Evolutionary conservation across 23 tunicate species (phyloP).

Genomic region (Halocynthia roretzi): DNA sequence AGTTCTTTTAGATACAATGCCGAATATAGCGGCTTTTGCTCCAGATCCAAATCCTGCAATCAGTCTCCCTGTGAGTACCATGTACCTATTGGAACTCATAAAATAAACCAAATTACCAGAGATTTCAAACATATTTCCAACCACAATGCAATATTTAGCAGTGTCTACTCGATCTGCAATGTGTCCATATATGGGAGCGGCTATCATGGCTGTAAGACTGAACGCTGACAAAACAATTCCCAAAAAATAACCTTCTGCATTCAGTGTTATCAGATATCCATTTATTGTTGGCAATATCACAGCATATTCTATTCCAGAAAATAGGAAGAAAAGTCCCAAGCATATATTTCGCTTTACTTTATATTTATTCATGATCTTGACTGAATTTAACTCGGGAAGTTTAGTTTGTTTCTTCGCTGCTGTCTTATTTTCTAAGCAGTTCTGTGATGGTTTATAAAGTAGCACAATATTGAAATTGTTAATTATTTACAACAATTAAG

Average conservation of each 20-base stretch:
- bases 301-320: constrained; percentile 25
- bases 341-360: not conserved
- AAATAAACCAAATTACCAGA: constrained; percentile 76
- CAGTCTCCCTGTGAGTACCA: constrained; percentile 55
- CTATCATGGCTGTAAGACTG: constrained; percentile 66
- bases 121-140: constrained; percentile 79
- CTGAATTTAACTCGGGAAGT: too few species aligned
- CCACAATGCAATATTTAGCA: constrained; percentile 27
- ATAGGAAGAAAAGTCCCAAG: not conserved
- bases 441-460: too few species aligned
- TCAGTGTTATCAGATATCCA: constrained; percentile 28
- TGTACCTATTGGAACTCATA: constrained; percentile 19
- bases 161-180: constrained; percentile 55
- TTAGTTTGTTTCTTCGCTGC: too few species aligned
- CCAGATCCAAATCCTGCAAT: constrained; percentile 83
- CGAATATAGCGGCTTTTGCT: constrained; percentile 60
- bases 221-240: constrained; percentile 69
- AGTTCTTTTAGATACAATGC: constrained; percentile 62
- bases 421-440: too few species aligned
- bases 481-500: too few species aligned
- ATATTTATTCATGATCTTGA: too few species aligned
- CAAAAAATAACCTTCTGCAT: constrained; percentile 37
- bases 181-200: constrained; percentile 76
- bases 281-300: constrained; percentile 75
- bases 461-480: too few species aligned